Conservation (phyloP, 2,888 invertebrate species). For the Crocallis elinguaria region DNA sequence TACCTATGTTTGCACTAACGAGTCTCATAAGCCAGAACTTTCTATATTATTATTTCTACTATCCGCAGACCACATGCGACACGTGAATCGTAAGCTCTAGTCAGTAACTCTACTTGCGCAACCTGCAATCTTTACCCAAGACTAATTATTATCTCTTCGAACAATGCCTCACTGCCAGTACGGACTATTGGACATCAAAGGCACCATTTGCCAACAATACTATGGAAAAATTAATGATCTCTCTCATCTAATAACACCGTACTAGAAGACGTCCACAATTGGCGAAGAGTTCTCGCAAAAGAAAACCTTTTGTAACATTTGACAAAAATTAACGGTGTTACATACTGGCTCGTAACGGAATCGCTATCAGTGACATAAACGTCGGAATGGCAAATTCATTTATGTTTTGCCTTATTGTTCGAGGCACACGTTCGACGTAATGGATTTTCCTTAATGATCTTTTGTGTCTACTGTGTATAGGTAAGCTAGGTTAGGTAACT, state of each 20-base stretch:
- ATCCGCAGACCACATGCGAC: constrained; percentile 17
- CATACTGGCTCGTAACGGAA: background rate
- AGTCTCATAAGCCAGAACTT: constrained; percentile 26
- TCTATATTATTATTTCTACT: constrained; percentile 34
- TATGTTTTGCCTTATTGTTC: constrained; percentile 16
- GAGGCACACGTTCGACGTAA: constrained; percentile 10
- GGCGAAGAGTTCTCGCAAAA: constrained; percentile 6
- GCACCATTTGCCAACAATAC: constrained; percentile 42
- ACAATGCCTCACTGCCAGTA: constrained; percentile 12
- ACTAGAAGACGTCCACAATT: constrained; percentile 11
- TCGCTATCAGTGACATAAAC: constrained; percentile 1
- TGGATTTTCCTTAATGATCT: constrained; percentile 12
- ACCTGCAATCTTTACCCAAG: constrained; percentile 9
- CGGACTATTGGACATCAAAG: constrained; percentile 36
- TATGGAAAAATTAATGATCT: constrained; percentile 48
- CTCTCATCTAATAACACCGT: constrained; percentile 15
- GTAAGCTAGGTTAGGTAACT: constrained; percentile 5
- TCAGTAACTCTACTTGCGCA: background rate
- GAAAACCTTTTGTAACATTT: constrained; percentile 20
- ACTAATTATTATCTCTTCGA: constrained; percentile 41
- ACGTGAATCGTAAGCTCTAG: background rate
- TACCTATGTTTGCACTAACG: constrained; percentile 11
- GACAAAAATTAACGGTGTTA: constrained; percentile 28
- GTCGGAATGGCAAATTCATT: background rate
- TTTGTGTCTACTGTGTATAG: background rate